Base-by-base conservation (phyloP, 2,888 invertebrate species). In the Drosophila robusta region DNA sequence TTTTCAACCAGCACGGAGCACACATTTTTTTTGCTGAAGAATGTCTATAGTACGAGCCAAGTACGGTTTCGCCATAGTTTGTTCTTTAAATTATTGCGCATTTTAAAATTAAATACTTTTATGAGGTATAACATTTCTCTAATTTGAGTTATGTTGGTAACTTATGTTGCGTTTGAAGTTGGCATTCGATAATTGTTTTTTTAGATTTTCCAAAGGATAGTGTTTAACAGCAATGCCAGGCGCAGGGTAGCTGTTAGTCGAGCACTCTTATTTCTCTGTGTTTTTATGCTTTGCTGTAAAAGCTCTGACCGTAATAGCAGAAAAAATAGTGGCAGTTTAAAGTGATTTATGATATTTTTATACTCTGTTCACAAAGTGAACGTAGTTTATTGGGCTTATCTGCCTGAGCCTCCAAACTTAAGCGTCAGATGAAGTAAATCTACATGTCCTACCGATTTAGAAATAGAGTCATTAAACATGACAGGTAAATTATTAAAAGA, bases 261-360 rank as follows among this genome's bases (percentile, higher is more conserved):
- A 0, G 16, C 4, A 9, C 32, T 58, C n/a, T 2, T n/a, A 24
- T 18, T 16, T 26, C 16, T 1, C 26, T 22, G 9, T 8, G 18
- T 1, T 9, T n/a, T 36, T n/a, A n/a, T 12, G 60, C n/a, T 34
- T 36, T 49, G 34, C 16, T 34, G 18, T 26, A 50, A 44, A 41
- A 57, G 39, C 54, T 66, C 14, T 42, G 42, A 22, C 26, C 29
- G 45, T 32, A 54, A 68, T 57, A 50, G 32, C 41, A 38, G 44
- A 24, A 26, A 11, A 72, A 62, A 62, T 63, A 50, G 56, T 60
- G 56, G 32, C 60, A 57, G 56, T 57, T 52, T 54, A 60, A 41
- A 41, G 51, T 64, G 58, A 73, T 74, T 70, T 74, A 73, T 68
- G 49, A 50, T 22, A 68, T 45, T 68, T 68, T 47, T 49, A 42